Evolutionary conservation across 2,888 invertebrate genomes (phyloP), one percentile per base, ranked within the genome.

Genomic region (Drosophila ezoana): DNA sequence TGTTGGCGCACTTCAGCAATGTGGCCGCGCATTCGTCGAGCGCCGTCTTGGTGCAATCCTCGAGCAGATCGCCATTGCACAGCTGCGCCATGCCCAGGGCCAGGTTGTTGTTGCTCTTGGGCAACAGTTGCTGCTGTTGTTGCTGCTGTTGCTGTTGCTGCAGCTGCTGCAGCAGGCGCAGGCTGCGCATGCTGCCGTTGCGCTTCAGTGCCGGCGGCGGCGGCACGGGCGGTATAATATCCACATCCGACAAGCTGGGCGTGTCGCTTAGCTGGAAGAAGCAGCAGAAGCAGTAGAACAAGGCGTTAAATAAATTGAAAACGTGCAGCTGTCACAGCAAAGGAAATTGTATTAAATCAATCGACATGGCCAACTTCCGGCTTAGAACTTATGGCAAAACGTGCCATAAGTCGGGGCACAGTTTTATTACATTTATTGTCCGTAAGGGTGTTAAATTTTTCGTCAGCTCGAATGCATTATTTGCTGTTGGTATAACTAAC

Each of bases 191-290:
- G 78, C 91, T 90, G 71, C 90, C 91, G 67, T 91, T 90, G 43
- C 90, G 91, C 57, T 90, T 90, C 67, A 90, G 86, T 47, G 89
- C 54, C 13, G 92, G 91, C 57, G 92, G 92, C 13, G 92, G 92
- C 61, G 92, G 92, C 69, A 92, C 91, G 48, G 92, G 92, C 70
- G 92, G 92, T 83, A 92, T 91, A 10, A 86, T 61, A 66, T 92
- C 92, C 67, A 90, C 90, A 85, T 92, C 92, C 75, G 90, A 90
- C 70, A 89, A 81, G 63, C 91, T 90, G 69, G 86, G 84, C 47
- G 90, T 89, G 79, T 92, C 92, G 62, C 87, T 90, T 14, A 32
- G 43, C 91, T 92, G 80, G 20, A 81, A 58, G 43, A 6, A 53
- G 33, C 35, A 40, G 32, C 57, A 61, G 51, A 35, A n/a, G 20